Evolutionary conservation across 2,797 vertebrate species (phyloP).

Genomic region (Thunnus albacares): DNA sequence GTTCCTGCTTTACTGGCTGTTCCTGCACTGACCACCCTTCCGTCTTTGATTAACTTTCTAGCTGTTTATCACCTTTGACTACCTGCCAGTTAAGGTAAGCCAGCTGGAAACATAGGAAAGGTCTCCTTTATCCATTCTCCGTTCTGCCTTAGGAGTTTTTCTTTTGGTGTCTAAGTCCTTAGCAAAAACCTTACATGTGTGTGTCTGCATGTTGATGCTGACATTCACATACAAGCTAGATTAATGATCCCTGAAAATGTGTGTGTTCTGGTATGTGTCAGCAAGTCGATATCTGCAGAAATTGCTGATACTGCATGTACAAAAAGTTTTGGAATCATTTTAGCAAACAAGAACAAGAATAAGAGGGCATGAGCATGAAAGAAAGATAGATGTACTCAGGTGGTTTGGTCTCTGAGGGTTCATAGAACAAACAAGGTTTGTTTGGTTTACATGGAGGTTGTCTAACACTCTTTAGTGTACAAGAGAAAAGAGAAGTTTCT

Average conservation of each 20-base stretch:
- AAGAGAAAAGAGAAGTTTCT: slow-evolving; percentile 43
- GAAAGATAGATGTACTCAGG: not conserved
- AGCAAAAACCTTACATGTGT: not conserved
- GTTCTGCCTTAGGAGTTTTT: not conserved
- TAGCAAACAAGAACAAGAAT: slow-evolving; percentile 13
- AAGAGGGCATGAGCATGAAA: slow-evolving; percentile 1
- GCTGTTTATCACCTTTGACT: slow-evolving; percentile 28
- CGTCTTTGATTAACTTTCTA: slow-evolving; percentile 42
- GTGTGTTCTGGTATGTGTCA: slow-evolving; percentile 22
- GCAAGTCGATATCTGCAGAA: slow-evolving; percentile 38
- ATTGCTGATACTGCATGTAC: slow-evolving; percentile 14
- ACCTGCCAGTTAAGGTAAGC: slow-evolving; percentile 20
- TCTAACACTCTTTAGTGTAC: slow-evolving; percentile 28
- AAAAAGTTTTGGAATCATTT: slow-evolving; percentile 24
- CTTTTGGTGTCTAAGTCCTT: not conserved
- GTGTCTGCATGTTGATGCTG: not conserved
- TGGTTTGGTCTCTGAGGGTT: slow-evolving; percentile 34
- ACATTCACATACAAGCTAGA: slow-evolving; percentile 18
- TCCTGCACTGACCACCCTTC: slow-evolving; percentile 13
- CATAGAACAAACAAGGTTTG: slow-evolving; percentile 23
- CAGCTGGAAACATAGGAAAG: slow-evolving; percentile 17
- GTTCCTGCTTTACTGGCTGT: slow-evolving; percentile 8
- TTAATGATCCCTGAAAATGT: slow-evolving; percentile 33
- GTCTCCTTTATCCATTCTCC: slow-evolving; percentile 4
- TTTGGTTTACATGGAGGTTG: slow-evolving; percentile 40